Evolutionary conservation across 2,888 invertebrate genomes (phyloP).

Genomic region (Blastobasis lacticolella): DNA sequence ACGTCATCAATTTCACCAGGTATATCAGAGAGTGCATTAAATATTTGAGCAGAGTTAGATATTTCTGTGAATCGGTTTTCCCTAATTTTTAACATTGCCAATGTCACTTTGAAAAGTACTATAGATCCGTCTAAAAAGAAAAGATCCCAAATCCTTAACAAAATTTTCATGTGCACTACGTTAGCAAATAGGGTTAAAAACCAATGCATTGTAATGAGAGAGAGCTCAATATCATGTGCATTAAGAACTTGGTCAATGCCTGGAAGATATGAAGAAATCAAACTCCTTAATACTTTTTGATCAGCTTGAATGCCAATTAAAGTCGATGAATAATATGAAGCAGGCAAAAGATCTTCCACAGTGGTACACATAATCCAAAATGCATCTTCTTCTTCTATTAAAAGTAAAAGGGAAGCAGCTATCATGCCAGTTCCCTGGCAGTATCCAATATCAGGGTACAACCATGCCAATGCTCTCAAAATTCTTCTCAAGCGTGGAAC

Average conservation of each 20-base stretch:
- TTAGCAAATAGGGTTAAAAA: constrained; percentile 97
- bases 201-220: constrained; percentile 97
- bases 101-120: constrained; percentile 93
- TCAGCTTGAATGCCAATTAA: constrained; percentile 96
- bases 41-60: constrained; percentile 98
- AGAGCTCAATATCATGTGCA: constrained; percentile 95
- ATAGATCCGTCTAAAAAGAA: constrained; percentile 97
- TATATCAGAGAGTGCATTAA: constrained; percentile 96
- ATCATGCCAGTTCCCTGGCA: constrained; percentile 93
- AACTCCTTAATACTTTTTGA: constrained; percentile 93
- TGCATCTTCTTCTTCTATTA: constrained; percentile 98
- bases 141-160: constrained; percentile 95
- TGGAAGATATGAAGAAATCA: constrained; percentile 92
- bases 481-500: constrained; percentile 93
- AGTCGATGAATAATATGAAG: constrained; percentile 97
- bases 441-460: constrained; percentile 94
- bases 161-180: constrained; percentile 95
- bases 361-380: constrained; percentile 99
- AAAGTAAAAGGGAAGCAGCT: constrained; percentile 91
- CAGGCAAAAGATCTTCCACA: constrained; percentile 97
- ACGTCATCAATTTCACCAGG: constrained; percentile 96
- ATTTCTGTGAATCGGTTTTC: constrained; percentile 83
- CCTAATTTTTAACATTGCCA: constrained; percentile 94
- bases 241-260: constrained; percentile 92
- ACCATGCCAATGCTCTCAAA: constrained; percentile 92